Base-by-base conservation (phyloP, 2,113 vertebrate genomes). In the Hippoglossus stenolepis region DNA sequence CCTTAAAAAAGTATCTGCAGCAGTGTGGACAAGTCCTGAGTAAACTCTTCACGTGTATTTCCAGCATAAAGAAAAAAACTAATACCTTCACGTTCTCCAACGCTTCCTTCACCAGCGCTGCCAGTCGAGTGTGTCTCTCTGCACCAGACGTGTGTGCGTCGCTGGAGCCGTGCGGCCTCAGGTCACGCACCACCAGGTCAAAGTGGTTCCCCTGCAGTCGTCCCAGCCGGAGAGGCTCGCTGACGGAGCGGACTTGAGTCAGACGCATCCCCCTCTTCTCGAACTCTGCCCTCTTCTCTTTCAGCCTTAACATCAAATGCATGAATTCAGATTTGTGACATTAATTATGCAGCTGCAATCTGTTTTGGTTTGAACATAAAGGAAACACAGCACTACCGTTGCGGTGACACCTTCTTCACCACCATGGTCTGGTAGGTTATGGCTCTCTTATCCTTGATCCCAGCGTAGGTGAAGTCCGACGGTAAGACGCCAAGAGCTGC, bases 361-460 rank as follows among this genome's bases (percentile, higher is more conserved):
- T 5, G 20, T 10, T n/a, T 20, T n/a, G 7, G 17, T 53, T 53
- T 20, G 3, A 23, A 21, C 12, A 26, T 5, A 4, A 53, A 43
- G 53, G 21, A 38, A 14, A 70, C 4, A 1, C 17, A 49, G 26
- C 20, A 28, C 38, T 95, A 98, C 97, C 96, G 93, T 56, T 96
- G 92, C 64, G 96, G 91, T 35, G 96, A 94, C 65, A 98, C 95
- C 87, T 99, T 98, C 91, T 95, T 98, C 75, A 99, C 96, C 38
- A 98, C 96, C 96, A 99, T 97, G 35, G 95, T 89, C 75, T 99
- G 98, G 80, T 94, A 96, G 43, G 97, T 98, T 84, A 98, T 54
- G 3, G 97, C 98, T 82, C 95, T 96, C 91, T 99, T 99, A 76
- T 99, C 98, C 92, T 99, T 99, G 87, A 97, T 96, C 65, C 97